Conservation (phyloP, 1,140 invertebrate genomes). For the Anastatus disparis region DNA sequence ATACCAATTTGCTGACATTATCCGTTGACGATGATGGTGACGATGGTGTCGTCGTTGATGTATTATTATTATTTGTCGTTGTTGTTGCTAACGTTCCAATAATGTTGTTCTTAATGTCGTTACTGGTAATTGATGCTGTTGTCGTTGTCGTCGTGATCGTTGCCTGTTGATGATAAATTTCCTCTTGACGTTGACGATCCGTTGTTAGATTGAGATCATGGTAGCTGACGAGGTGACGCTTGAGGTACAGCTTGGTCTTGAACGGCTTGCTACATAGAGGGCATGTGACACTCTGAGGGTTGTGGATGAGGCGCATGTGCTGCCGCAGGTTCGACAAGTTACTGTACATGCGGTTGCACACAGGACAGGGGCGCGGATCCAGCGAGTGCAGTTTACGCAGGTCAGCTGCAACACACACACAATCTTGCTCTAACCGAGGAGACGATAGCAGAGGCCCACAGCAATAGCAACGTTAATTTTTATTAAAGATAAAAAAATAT, state of each 20-base stretch:
- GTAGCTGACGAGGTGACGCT: conserved; percentile 74
- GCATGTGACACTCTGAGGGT: conserved; percentile 80
- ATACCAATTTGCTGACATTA: conserved; percentile 40
- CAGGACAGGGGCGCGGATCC: conserved; percentile 77
- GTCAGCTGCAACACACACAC: conserved; percentile 70
- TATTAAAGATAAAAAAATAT: conserved; percentile 14
- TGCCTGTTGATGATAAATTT: conserved; percentile 63
- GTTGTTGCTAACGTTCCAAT: background rate
- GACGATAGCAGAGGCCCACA: conserved; percentile 62
- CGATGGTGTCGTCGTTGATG: background rate
- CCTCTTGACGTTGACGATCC: conserved; percentile 63
- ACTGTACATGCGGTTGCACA: conserved; percentile 83
- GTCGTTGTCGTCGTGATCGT: conserved; percentile 43
- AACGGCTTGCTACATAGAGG: conserved; percentile 79
- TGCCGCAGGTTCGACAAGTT: conserved; percentile 83
- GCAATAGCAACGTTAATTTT: conserved; percentile 62
- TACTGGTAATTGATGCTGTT: conserved; percentile 41
- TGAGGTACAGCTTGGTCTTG: conserved; percentile 82
- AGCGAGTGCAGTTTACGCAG: conserved; percentile 74
- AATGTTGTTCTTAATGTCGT: conserved; percentile 38
- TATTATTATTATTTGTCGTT: background rate
- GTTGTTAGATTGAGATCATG: conserved; percentile 68
- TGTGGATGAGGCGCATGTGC: conserved; percentile 83
- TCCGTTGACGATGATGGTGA: conserved; percentile 51
- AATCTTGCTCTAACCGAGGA: conserved; percentile 67